Conservation (phyloP, 2,797 vertebrate species). For the Megaceryle alcyon region DNA sequence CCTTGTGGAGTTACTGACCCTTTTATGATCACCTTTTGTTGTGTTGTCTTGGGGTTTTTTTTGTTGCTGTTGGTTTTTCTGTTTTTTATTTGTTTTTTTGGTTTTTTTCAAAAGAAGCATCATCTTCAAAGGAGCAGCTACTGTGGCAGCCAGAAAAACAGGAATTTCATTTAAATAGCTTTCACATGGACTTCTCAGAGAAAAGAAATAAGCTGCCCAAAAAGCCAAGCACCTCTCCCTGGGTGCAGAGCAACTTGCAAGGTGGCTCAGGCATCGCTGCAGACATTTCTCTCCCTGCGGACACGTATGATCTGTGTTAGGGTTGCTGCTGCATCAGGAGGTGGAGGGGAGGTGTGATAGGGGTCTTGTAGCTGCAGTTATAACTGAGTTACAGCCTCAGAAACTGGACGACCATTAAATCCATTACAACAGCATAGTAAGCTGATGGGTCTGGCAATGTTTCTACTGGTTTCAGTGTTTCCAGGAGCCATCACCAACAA, state of each 20-base stretch:
- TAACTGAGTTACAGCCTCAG: background rate
- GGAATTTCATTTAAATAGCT: background rate
- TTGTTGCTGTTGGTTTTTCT: no score
- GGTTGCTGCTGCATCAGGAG: background rate
- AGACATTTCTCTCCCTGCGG: rapidly evolving
- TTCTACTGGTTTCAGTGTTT: background rate
- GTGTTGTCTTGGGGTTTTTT: no score
- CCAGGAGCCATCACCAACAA: background rate
- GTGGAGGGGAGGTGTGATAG: rapidly evolving
- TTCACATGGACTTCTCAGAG: background rate
- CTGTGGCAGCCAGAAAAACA: background rate
- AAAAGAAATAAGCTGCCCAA: background rate
- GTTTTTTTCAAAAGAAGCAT: background rate
- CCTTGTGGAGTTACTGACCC: background rate
- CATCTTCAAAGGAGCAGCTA: background rate
- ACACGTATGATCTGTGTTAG: rapidly evolving
- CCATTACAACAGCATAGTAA: background rate
- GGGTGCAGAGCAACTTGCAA: background rate
- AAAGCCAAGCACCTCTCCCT: background rate
- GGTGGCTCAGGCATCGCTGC: background rate
- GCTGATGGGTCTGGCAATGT: rapidly evolving
- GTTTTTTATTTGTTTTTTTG: background rate
- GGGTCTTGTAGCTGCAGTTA: background rate
- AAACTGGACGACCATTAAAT: background rate
- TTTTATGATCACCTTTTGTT: background rate